phyloP scores from a whole-genome alignment of 2,888 invertebrate species.

The Lacanobia wlatinum region DNA sequence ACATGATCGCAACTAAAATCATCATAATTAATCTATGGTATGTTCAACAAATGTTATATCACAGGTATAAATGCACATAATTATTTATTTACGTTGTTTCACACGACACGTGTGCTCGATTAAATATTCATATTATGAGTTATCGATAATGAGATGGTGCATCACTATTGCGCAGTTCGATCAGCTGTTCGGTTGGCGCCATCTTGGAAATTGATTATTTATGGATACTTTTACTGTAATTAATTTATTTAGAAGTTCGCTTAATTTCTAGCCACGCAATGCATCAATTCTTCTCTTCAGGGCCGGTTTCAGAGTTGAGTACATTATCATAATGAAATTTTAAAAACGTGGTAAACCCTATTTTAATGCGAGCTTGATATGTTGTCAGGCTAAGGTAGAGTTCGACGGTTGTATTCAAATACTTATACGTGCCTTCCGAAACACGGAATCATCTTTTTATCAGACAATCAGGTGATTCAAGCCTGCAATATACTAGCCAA shows the following conservation, averaged over 20 bases:
- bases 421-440: too few species aligned
- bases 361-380: too few species aligned
- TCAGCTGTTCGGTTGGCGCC: slow-evolving; percentile 35
- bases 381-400: too few species aligned
- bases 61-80: slow-evolving; percentile 19
- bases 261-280: too few species aligned
- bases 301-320: too few species aligned
- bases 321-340: too few species aligned
- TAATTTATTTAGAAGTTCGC: not conserved
- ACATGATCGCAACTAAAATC: slow-evolving; percentile 27
- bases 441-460: too few species aligned
- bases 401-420: too few species aligned
- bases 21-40: slow-evolving; percentile 36
- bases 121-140: slow-evolving; percentile 51
- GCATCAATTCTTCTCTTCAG: too few species aligned
- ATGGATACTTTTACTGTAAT: not conserved
- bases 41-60: slow-evolving; percentile 24
- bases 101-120: slow-evolving; percentile 56
- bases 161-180: slow-evolving; percentile 63
- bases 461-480: too few species aligned
- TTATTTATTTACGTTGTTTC: slow-evolving; percentile 43
- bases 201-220: slow-evolving; percentile 22
- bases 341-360: too few species aligned
- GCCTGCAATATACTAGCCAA: too few species aligned
- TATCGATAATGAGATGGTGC: slow-evolving; percentile 57